Conservation (phyloP, 2,888 invertebrate species). For the Brachyptera risi region DNA sequence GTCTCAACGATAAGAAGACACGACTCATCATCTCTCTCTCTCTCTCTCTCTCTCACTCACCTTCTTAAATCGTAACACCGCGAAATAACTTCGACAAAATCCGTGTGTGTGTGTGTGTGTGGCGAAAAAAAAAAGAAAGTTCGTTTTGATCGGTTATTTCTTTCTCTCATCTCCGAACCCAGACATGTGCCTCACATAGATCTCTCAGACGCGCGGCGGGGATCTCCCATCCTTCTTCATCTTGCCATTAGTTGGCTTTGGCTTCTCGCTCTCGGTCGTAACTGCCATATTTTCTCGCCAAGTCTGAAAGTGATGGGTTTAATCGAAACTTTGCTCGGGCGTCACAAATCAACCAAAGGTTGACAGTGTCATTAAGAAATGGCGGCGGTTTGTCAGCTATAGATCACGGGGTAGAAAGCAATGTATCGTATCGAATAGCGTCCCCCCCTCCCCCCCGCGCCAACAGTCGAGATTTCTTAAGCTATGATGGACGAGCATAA, state of each 20-base stretch:
- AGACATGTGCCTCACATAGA: slow-evolving; percentile 21
- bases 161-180: slow-evolving; percentile 21
- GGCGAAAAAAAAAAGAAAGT: too few species aligned
- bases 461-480: slow-evolving; percentile 39
- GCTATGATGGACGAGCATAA: slow-evolving; percentile 46
- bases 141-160: slow-evolving; percentile 22
- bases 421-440: slow-evolving; percentile 26
- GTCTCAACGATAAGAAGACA: not conserved
- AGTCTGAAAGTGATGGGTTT: too few species aligned
- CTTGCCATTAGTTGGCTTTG: slow-evolving; percentile 18
- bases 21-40: not conserved
- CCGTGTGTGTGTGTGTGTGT: too few species aligned
- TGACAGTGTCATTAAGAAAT: slow-evolving; percentile 44
- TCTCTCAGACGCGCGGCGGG: too few species aligned
- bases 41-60: not conserved
- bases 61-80: not conserved
- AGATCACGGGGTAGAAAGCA: slow-evolving; percentile 39
- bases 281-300: slow-evolving; percentile 45
- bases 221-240: slow-evolving; percentile 22
- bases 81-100: slow-evolving; percentile 21
- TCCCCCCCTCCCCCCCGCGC: slow-evolving; percentile 4
- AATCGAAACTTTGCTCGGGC: slow-evolving; percentile 42
- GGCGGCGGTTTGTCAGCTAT: slow-evolving; percentile 45
- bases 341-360: slow-evolving; percentile 46
- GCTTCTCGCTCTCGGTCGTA: slow-evolving; percentile 20